Percentiles rank a stretch among this genome's conserved stretches.
Evolutionary conservation across 2,888 invertebrate genomes (phyloP).

Genomic region (Sesia bembeciformis): DNA sequence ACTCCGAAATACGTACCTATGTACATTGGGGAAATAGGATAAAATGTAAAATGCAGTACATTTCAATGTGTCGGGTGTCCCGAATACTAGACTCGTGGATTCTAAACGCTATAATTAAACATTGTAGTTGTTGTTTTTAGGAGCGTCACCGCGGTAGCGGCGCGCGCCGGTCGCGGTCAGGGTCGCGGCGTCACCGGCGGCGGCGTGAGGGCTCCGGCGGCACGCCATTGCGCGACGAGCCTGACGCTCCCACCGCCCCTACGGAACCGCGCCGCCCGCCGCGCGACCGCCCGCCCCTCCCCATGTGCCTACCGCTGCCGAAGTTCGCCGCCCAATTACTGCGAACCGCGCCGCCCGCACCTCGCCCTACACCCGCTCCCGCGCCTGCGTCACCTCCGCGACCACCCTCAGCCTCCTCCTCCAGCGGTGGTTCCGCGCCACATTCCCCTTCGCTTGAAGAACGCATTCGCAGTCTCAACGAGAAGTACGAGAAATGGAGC

Average conservation of each 20-base stretch:
- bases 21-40: too few relatives aligned
- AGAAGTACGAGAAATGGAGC: conserved; percentile 94
- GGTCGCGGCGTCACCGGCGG: conserved; percentile 64
- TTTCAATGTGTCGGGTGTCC: too few relatives aligned
- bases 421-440: conserved; percentile 82
- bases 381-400: conserved; percentile 80
- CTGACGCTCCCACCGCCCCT: conserved; percentile 76
- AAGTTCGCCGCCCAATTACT: conserved; percentile 86
- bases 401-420: conserved; percentile 83
- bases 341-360: conserved; percentile 64
- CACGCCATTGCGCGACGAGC: conserved; percentile 89
- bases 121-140: conserved; percentile 16
- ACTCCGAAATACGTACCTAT: too few relatives aligned
- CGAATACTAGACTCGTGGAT: too few relatives aligned
- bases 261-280: conserved; percentile 84
- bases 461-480: conserved; percentile 92
- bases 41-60: too few relatives aligned
- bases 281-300: conserved; percentile 76
- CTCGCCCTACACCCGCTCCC: conserved; percentile 61
- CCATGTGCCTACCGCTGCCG: conserved; percentile 89
- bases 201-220: conserved; percentile 74
- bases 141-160: conserved; percentile 47
- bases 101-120: neutral
- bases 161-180: conserved; percentile 42
- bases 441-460: conserved; percentile 88